Evolutionary conservation across 2,888 invertebrate species (phyloP).

Genomic region (Gymnoscelis rufifasciata): DNA sequence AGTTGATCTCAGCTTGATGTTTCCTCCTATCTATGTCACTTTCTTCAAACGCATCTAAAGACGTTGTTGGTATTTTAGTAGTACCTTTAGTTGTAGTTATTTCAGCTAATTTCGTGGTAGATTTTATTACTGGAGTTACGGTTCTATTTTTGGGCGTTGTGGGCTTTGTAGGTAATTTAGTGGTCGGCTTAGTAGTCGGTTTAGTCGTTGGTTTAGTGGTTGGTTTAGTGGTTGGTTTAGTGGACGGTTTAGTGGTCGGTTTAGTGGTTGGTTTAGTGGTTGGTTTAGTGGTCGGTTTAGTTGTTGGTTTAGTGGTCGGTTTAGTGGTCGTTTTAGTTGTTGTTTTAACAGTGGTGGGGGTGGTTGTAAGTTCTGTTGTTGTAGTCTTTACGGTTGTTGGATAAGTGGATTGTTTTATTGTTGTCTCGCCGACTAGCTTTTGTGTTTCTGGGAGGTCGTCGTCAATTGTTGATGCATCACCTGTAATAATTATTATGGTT

Average conservation of each 20-base stretch:
- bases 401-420: slow-evolving; percentile 20
- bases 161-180: not conserved
- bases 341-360: slow-evolving; percentile 18
- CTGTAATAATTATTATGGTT: not conserved
- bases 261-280: not conserved
- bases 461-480: not conserved
- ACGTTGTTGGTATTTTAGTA: slow-evolving; percentile 9
- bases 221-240: not conserved
- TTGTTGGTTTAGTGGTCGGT: not conserved
- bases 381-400: slow-evolving; percentile 25
- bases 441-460: slow-evolving; percentile 41
- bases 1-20: slow-evolving; percentile 9
- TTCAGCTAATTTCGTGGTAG: not conserved
- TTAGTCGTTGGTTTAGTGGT: not conserved
- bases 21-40: slow-evolving; percentile 14
- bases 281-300: not conserved
- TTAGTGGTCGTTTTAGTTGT: not conserved
- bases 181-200: not conserved
- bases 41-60: slow-evolving; percentile 8
- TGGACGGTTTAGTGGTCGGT: not conserved
- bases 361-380: not conserved
- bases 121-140: not conserved
- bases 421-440: slow-evolving; percentile 40
- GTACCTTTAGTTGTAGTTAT: slow-evolving; percentile 1
- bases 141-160: not conserved